Percentiles rank a stretch among this genome's conserved stretches.
These are phyloP conservation scores for Cirrhinus mrigala DNA, from an alignment of 2,797 vertebrate genomes.

Conservation along the genomic window DNA sequence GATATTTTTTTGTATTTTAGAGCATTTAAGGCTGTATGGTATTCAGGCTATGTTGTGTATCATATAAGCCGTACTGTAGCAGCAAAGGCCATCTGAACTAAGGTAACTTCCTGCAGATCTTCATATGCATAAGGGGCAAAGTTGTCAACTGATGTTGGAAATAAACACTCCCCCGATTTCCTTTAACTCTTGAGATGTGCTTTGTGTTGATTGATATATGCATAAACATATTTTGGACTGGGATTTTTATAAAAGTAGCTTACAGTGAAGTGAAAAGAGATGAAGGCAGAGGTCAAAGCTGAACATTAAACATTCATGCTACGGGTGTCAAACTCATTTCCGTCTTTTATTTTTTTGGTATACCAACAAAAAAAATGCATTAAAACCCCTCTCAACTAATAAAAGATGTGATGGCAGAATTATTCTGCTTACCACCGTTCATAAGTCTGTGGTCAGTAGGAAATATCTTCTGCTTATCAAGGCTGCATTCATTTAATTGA, in stretches of 20 bases:
- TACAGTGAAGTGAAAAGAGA: neutral
- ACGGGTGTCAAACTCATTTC: neutral
- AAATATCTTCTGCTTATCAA: neutral
- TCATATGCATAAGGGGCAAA: neutral
- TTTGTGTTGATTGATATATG: constrained; percentile 30
- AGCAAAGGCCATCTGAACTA: neutral
- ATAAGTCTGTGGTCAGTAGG: neutral
- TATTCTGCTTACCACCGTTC: neutral
- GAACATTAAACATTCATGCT: neutral
- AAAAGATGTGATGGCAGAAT: too few species aligned
- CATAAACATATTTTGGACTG: neutral
- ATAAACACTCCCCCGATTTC: constrained; percentile 73
- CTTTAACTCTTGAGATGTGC: constrained; percentile 36
- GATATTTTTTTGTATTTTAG: constrained; percentile 63
- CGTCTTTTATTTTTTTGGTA: neutral
- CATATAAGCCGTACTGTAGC: constrained; percentile 24
- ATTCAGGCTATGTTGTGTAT: constrained; percentile 27
- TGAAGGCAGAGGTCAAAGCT: neutral
- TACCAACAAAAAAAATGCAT: neutral
- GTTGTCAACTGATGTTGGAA: constrained; percentile 76
- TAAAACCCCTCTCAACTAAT: neutral
- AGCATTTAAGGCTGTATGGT: constrained; percentile 8
- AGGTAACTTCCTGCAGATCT: constrained; percentile 12
- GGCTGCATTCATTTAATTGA: neutral
- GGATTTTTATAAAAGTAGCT: neutral